Conservation (phyloP, 2,113 vertebrate species). For the Melanerpes formicivorus region DNA sequence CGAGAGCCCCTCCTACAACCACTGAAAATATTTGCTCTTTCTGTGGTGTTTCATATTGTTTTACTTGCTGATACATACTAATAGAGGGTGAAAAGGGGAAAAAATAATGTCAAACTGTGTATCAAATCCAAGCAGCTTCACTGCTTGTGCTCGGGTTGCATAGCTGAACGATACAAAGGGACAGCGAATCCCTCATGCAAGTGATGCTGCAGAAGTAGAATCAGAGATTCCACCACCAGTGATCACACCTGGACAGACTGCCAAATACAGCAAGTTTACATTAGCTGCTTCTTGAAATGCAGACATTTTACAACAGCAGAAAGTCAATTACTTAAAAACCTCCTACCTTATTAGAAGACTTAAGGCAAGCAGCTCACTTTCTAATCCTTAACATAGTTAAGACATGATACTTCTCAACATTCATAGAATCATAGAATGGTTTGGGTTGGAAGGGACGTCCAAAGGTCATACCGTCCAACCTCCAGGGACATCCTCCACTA, state of each 20-base stretch:
- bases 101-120: not conserved
- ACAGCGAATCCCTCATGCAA: rapidly evolving
- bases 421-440: no score
- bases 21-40: constrained; percentile 21
- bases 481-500: no score
- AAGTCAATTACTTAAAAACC: not conserved
- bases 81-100: not conserved
- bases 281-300: not conserved
- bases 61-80: not conserved
- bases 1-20: not conserved
- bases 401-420: not conserved
- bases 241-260: not conserved
- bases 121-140: not conserved
- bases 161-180: not conserved
- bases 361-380: not conserved
- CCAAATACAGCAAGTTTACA: rapidly evolving
- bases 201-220: not conserved
- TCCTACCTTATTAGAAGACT: not conserved
- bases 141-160: not conserved
- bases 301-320: not conserved
- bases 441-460: no score
- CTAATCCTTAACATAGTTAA: not conserved
- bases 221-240: not conserved
- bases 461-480: no score
- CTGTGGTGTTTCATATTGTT: constrained; percentile 5